Evolutionary conservation across 1,140 invertebrate species (phyloP), one percentile per base, ranked within the genome.

Genomic region (Pseudomyrmex dendroicus): DNA sequence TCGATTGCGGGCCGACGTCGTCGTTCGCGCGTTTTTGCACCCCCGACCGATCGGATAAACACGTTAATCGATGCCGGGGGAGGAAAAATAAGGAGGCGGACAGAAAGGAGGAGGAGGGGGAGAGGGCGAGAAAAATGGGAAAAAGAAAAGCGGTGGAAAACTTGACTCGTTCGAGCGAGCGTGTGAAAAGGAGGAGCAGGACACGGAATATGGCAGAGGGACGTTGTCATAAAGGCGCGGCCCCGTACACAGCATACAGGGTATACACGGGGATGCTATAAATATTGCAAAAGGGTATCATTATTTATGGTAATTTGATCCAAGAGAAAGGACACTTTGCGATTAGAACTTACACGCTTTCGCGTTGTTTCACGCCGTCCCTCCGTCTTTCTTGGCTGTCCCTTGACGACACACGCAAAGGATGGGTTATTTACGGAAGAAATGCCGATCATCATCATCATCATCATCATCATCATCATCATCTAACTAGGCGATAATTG

Each of bases 21-120:
- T 25, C 52, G 57, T 80, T 82, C 85, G 74, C 77, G 67, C 73
- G 61, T 85, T 85, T 74, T 73, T 85, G 50, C 44, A 20, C 22
- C 61, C 52, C 86, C 80, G 76, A 13, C 76, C 76, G 77, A 87
- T 85, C 83, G 86, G 72, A 67, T 85, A 88, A 85, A 88, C 86
- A 76, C 83, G 77, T 77, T 87, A 87, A 88, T 88, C 86, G 86
- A 87, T 77, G 63, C 22, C 56, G 72, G 57, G 73, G 70, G 67
- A 57, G 73, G 25, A 66, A 64, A 52, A 64, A 13, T 68, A 15
- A 35, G 52, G 12, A 22, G 35, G 62, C 59, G 50, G 25, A 44
- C 35, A 61, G 73, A 61, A 82, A 66, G 57, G 17, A 82, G 67
- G 25, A 66, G 57, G 17, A 82, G 67, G 25, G 35, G 35, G 25